Evolutionary conservation across 2,113 vertebrate genomes (phyloP).

Genomic region (Tetrao urogallus): DNA sequence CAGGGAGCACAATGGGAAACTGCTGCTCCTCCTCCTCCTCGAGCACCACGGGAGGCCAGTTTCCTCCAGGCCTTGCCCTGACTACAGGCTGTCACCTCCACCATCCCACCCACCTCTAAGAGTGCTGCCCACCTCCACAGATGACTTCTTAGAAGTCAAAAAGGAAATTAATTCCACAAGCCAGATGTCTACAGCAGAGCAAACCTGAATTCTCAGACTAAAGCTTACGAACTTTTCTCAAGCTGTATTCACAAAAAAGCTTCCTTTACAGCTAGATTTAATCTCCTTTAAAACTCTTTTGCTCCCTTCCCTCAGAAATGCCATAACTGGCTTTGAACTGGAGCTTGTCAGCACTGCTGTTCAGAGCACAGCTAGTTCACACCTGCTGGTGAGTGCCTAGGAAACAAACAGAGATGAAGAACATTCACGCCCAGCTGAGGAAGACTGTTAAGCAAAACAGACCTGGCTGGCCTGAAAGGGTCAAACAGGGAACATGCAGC

Average conservation of each 20-base stretch:
- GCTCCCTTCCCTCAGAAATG: neutral
- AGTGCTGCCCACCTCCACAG: neutral
- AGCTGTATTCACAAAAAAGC: rapidly evolving
- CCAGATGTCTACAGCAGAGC: neutral
- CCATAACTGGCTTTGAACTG: neutral
- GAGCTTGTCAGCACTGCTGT: neutral
- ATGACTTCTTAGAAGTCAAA: neutral
- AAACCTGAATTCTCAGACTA: neutral
- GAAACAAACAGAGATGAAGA: neutral
- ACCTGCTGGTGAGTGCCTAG: neutral
- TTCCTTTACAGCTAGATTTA: too few species aligned
- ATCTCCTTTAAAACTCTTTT: neutral
- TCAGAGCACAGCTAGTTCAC: neutral
- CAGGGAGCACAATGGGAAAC: neutral
- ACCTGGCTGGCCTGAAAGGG: too few species aligned
- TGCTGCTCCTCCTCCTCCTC: neutral
- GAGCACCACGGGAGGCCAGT: rapidly evolving
- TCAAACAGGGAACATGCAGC: too few species aligned
- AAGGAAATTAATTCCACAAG: neutral
- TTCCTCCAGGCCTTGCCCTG: neutral
- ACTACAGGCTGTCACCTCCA: neutral
- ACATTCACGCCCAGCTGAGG: neutral
- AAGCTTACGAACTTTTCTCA: neutral
- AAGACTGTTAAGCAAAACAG: too few species aligned
- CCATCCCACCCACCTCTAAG: neutral